Evolutionary conservation across 1,140 invertebrate genomes (phyloP), one percentile per base, ranked within the genome.

Genomic region (Dufourea novaeangliae): DNA sequence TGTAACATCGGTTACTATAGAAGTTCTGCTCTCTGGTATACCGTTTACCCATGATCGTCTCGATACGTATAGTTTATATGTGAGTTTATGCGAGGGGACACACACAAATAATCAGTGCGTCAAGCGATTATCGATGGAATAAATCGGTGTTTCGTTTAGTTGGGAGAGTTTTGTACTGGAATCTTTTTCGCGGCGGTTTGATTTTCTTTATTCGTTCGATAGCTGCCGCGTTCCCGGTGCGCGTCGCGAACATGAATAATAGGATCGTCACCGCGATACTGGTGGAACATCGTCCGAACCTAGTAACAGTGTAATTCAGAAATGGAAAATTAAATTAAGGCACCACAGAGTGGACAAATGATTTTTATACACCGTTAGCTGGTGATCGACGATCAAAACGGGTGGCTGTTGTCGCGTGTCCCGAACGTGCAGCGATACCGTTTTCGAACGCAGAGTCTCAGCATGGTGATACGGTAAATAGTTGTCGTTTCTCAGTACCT

Each of bases 391-490:
- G 46, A 78, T 86, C 87, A 81, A 57, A 62, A 62, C 59, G 84
- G 86, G 82, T 89, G 87, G 84, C 88, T 85, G 86, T 85, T 85
- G 80, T 88, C 74, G 82, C 89, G 88, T 87, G 78, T 69, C 68
- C 79, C 80, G 68, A 86, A 80, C 78, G 87, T 85, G 79, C 85
- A 85, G 82, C 83, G 86, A 89, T 88, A 89, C 87, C 89, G 88
- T 85, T 83, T 86, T 88, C 84, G 84, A 91, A 90, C 89, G 90
- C 89, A 84, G 90, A 91, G 84, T n/a, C 87, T 88, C 86, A 88
- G 90, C 86, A 92, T 92, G 92, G 92, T 92, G 87, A 92, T 92
- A 89, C 89, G 90, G 92, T 92, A 89, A 89, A 81, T 78, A 62
- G 78, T 67, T 29, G 56, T 50, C 56, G 59, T 63, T 79, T 69